phyloP scores from a whole-genome alignment of 2,888 invertebrate genomes.

The Macaria liturata region DNA sequence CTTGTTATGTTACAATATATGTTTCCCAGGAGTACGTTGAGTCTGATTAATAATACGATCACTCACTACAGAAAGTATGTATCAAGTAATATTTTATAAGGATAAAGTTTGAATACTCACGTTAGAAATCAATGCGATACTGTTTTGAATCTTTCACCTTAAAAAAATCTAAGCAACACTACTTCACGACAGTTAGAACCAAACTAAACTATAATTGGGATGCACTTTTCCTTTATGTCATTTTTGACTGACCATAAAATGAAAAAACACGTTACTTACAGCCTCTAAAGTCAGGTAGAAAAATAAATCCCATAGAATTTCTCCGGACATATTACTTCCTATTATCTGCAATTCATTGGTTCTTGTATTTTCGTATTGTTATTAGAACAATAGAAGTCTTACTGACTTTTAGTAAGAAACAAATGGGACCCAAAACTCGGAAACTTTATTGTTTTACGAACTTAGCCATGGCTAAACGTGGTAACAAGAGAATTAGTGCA shows the following conservation, averaged over 20 bases:
- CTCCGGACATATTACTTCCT: constrained; percentile 18
- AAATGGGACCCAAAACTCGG: constrained; percentile 15
- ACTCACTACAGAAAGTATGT: too few relatives aligned
- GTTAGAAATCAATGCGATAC: neutral
- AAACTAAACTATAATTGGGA: constrained; percentile 35
- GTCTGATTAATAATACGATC: too few relatives aligned
- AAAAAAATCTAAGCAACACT: constrained; percentile 17
- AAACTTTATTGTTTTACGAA: neutral
- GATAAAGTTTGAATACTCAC: neutral
- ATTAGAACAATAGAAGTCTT: constrained; percentile 22
- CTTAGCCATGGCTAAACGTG: too few relatives aligned
- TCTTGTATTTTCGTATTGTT: constrained; percentile 15
- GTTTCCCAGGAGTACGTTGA: too few relatives aligned
- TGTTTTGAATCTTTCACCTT: neutral
- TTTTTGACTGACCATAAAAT: constrained; percentile 37
- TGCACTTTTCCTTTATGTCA: constrained; percentile 33
- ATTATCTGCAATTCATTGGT: constrained; percentile 22
- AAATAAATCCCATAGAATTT: constrained; percentile 39
- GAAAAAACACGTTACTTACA: constrained; percentile 41
- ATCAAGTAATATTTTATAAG: too few relatives aligned
- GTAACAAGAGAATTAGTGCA: too few relatives aligned
- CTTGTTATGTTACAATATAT: too few relatives aligned
- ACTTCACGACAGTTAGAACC: constrained; percentile 24
- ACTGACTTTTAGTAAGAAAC: constrained; percentile 30
- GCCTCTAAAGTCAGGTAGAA: constrained; percentile 39